Conservation (phyloP, 1,140 invertebrate species). For the Papilio machaon region DNA sequence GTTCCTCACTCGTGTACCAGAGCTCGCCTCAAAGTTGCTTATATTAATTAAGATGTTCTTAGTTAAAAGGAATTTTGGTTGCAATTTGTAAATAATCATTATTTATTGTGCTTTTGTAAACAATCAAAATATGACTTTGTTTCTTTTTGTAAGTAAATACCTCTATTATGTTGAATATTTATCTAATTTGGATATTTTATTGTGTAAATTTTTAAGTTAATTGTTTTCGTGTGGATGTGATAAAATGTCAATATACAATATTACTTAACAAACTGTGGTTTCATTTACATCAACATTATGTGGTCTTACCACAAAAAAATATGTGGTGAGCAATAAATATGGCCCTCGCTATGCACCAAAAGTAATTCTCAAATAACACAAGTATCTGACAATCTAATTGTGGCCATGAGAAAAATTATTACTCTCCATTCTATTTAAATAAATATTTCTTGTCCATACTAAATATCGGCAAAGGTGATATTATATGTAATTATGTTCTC, state of each 20-base stretch:
- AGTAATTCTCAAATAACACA: conserved; percentile 1
- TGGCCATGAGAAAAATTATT: conserved; percentile 8
- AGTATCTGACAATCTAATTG: conserved; percentile 20
- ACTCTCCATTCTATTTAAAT: not conserved
- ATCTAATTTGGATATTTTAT: conserved; percentile 75
- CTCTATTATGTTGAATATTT: conserved; percentile 77
- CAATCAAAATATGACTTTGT: conserved; percentile 60
- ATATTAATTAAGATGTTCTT: not conserved
- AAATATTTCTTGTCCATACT: not conserved
- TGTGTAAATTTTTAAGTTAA: conserved; percentile 74
- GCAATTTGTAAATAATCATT: conserved; percentile 62
- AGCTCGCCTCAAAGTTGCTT: conserved; percentile 39
- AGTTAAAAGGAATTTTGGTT: conserved; percentile 40
- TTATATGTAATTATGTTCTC: no score
- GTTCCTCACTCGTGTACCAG: conserved; percentile 54
- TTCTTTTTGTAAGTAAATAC: conserved; percentile 73
- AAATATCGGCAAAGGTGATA: no score
- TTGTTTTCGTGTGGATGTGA: conserved; percentile 79
- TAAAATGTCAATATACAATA: conserved; percentile 79
- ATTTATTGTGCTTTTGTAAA: conserved; percentile 71
- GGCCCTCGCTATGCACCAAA: not conserved
- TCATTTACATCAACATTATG: conserved; percentile 50
- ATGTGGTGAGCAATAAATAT: not conserved
- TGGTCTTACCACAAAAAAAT: conserved; percentile 28
- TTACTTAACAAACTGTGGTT: conserved; percentile 72